phyloP scores from a whole-genome alignment of 2,113 vertebrate species.

The Athene noctua region DNA sequence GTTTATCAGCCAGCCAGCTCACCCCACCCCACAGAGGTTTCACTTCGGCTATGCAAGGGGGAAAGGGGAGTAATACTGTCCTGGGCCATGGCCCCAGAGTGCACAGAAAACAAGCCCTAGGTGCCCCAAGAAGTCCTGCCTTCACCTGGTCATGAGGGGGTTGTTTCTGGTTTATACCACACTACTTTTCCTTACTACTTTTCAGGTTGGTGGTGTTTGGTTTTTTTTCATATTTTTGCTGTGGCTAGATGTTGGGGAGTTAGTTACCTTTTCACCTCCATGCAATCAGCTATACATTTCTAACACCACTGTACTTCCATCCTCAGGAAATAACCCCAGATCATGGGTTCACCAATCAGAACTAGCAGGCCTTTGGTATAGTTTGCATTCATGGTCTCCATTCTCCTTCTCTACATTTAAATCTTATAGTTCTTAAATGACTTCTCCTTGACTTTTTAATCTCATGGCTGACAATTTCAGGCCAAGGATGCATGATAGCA shows the following conservation, averaged over 20 bases:
- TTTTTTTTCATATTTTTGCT: not conserved
- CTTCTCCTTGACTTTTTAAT: not conserved
- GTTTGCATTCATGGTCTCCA: not conserved
- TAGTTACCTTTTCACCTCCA: not conserved
- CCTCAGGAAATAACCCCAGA: not conserved
- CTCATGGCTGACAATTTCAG: not conserved
- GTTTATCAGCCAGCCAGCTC: not conserved
- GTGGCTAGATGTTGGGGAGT: not conserved
- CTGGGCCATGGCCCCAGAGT: not conserved
- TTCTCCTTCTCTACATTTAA: not conserved
- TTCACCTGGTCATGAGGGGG: not conserved
- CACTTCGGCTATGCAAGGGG: rapidly evolving
- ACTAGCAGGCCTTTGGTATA: not conserved
- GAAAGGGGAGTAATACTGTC: rapidly evolving
- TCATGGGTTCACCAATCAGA: not conserved
- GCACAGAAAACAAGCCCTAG: not conserved
- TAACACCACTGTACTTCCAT: not conserved
- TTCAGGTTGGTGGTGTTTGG: not conserved
- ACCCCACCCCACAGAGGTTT: not conserved
- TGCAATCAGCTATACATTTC: rapidly evolving
- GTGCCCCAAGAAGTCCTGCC: not conserved
- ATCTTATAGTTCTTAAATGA: not conserved
- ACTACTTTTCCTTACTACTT: not conserved
- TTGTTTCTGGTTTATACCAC: not conserved
- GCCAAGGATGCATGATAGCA: not conserved